Evolutionary conservation across 2,113 vertebrate species (phyloP), one percentile per base, ranked within the genome.

Genomic region (Syngnathoides biaculeatus): DNA sequence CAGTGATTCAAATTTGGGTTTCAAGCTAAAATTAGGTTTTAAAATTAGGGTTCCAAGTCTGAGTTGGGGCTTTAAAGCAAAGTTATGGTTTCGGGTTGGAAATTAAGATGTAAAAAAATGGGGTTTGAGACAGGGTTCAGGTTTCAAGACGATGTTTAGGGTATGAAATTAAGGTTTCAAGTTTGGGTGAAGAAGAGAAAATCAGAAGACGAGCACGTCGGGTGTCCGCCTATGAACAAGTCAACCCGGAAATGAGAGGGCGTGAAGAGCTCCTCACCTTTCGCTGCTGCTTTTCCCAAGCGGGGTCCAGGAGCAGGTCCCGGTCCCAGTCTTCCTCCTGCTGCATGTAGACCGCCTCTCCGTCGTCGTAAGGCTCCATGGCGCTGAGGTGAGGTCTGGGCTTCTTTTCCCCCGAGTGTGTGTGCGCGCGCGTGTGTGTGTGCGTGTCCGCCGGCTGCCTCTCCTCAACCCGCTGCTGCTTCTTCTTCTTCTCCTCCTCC

Each of bases 311-410:
- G 20, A 93, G 77, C 83, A 93, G 84, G 85, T 93, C 92, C 75
- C 92, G 67, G 86, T 93, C 92, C 92, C 92, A 93, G 22, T 93
- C 92, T 0, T 93, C 92, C 79, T 93, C 92, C 85, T 92, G 92
- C 0, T 81, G 13, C 92, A 93, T 93, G 79, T 93, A 93, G 24
- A 83, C 80, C 0, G 92, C 78, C 81, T 91, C 83, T 60, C 89
- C 45, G 45, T 30, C 53, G 53, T 61, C 59, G 59, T 62, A 39
- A 62, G 1, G 13, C 15, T 57, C 55, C 55, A 57, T 42, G 15
- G 9, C 38, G 59, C n/a, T 42, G 19, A n/a, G 38, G 11, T 22
- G 59, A 50, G 26, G 22, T 20, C 63, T 19, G 19, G 43, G 43
- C 70, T 72, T 67, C 62, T 71, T 24, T 60, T 57, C 26, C 55